A percentile compares a stretch with the other conserved stretches of the same genome.
Evolutionary conservation across 2,888 invertebrate species (phyloP).

Genomic region (Agrilus mali): DNA sequence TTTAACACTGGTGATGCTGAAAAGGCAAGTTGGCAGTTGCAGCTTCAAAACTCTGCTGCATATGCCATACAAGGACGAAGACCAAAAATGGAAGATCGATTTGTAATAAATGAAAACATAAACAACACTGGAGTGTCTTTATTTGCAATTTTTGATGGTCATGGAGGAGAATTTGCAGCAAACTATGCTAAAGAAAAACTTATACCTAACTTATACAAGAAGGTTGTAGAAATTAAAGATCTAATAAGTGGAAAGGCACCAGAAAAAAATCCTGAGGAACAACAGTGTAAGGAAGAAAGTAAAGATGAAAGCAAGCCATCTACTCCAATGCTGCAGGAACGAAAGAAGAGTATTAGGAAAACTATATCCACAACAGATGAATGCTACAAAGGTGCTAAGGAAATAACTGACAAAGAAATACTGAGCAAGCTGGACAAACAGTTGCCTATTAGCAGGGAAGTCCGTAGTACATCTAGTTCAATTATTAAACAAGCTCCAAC

Average conservation of each 20-base stretch:
- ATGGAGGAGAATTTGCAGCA: slow-evolving; percentile 91
- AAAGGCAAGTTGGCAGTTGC: slow-evolving; percentile 62
- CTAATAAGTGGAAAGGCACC: slow-evolving; percentile 45
- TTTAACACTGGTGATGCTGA: slow-evolving; percentile 43
- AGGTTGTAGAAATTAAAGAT: slow-evolving; percentile 61
- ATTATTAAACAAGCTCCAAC: slow-evolving; percentile 37
- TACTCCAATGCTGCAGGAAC: slow-evolving; percentile 34
- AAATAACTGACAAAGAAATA: slow-evolving; percentile 56
- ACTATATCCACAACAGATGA: slow-evolving; percentile 42
- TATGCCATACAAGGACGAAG: slow-evolving; percentile 85
- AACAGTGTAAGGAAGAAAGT: slow-evolving; percentile 24
- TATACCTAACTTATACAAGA: slow-evolving; percentile 65
- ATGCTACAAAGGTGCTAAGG: slow-evolving; percentile 33
- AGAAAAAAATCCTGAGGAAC: slow-evolving; percentile 15
- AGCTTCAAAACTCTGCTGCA: slow-evolving; percentile 63
- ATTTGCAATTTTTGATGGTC: slow-evolving; percentile 90
- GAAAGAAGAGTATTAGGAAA: slow-evolving; percentile 55
- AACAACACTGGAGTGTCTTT: slow-evolving; percentile 75
- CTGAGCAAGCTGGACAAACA: slow-evolving; percentile 52
- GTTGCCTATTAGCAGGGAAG: slow-evolving; percentile 47
- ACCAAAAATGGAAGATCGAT: slow-evolving; percentile 89
- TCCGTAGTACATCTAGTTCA: slow-evolving; percentile 38
- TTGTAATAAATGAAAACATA: slow-evolving; percentile 76
- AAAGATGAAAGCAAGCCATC: slow-evolving; percentile 32
- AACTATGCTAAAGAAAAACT: slow-evolving; percentile 84